phyloP scores from a whole-genome alignment of 2,797 vertebrate species.

The Sebastes itinus region DNA sequence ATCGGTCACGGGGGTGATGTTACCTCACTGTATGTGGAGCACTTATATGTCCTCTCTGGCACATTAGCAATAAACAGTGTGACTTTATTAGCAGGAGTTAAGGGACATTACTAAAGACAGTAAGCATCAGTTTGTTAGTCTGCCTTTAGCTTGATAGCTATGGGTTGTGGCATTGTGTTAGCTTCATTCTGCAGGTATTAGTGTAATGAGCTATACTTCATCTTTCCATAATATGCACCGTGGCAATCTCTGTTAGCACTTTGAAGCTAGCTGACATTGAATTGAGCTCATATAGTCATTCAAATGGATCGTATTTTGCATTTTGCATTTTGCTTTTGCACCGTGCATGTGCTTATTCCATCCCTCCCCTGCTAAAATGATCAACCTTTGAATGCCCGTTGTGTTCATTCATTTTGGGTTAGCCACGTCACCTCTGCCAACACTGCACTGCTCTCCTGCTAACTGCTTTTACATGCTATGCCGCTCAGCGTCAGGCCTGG shows the following conservation, averaged over 20 bases:
- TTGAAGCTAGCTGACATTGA: background rate
- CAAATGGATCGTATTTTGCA: background rate
- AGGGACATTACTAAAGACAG: background rate
- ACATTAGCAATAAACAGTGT: background rate
- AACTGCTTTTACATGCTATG: slow-evolving; percentile 49
- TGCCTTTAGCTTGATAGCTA: slow-evolving; percentile 4
- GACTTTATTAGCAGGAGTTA: background rate
- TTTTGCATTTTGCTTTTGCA: background rate
- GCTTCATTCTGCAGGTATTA: background rate
- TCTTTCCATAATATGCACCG: background rate
- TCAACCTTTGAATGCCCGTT: slow-evolving; percentile 4
- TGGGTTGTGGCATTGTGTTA: background rate
- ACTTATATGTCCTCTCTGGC: background rate
- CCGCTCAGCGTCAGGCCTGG: slow-evolving; percentile 59
- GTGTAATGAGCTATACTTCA: background rate
- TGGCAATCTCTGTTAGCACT: background rate
- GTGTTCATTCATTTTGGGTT: slow-evolving; percentile 49
- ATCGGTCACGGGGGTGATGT: background rate
- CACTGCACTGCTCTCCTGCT: slow-evolving; percentile 47
- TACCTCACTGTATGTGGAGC: background rate
- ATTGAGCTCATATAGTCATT: background rate
- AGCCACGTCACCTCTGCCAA: slow-evolving; percentile 70
- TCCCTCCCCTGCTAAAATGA: background rate
- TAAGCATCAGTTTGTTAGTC: background rate
- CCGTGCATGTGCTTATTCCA: background rate